Base-by-base conservation (phyloP, 2,888 invertebrate species). In the Drosophila borealis region DNA sequence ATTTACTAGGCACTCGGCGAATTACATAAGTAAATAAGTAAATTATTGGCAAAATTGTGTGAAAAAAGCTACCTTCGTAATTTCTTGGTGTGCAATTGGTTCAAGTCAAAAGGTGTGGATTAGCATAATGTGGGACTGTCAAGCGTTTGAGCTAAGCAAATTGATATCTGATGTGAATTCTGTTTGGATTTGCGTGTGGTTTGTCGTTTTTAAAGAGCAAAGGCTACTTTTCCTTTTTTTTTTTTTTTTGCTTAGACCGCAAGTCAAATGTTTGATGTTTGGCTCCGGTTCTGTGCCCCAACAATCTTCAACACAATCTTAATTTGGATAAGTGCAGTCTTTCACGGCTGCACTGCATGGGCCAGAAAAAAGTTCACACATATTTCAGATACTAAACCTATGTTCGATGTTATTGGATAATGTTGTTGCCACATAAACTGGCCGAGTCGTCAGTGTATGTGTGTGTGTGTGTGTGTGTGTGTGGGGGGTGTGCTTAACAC, bases 241-340 rank as follows among this genome's bases (percentile, higher is more conserved):
- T 29, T n/a, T 33, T 53, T 53, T 33, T 17, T 8, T 51, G 36
- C 4, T 44, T 17, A 42, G 50, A 36, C 53, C 48, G 41, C 53
- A 67, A 73, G 64, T 62, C 56, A 68, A 74, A 72, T 69, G 69
- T 60, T 70, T 62, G 81, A 70, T 48, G 54, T 72, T 67, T 36
- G 54, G 56, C 55, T 45, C 59, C 46, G 42, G 17, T 64, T 60
- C 19, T 17, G 39, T 8, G 13, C 6, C 19, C 9, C 14, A 36
- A 48, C 39, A 72, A 76, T 76, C 76, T 76, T 8, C 51, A 44
- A 44, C 68, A 70, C 76, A 81, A 81, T 78, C 83, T 82, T 80
- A 85, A 85, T 85, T 85, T 82, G 75, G 73, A 57, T 83, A 86
- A 86, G 86, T 85, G 83, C 83, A 86, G 56, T 65, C 17, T 49